Evolutionary conservation across 2,888 invertebrate genomes (phyloP).

Genomic region (Nephrotoma appendiculata): DNA sequence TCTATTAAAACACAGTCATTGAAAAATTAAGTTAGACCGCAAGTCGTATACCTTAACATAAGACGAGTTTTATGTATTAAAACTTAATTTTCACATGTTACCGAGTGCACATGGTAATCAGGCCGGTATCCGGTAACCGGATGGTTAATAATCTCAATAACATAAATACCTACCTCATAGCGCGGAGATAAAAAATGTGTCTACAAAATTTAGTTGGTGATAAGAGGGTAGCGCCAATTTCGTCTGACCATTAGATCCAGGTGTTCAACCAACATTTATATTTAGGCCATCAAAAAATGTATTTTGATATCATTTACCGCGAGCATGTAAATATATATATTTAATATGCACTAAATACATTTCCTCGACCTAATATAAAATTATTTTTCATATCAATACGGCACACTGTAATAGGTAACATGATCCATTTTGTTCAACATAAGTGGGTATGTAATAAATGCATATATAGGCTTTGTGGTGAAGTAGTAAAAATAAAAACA

Average conservation of each 20-base stretch:
- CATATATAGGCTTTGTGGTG: not conserved
- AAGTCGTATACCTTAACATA: too few species aligned
- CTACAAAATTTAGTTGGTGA: not conserved
- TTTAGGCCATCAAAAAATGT: not conserved
- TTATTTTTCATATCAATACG: not conserved
- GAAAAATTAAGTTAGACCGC: too few species aligned
- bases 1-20: too few species aligned
- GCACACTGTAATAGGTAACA: not conserved
- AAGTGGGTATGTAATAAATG: not conserved
- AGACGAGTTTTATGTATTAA: not conserved
- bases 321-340: too few species aligned
- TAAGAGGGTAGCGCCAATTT: not conserved
- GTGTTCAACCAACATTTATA: not conserved
- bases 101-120: too few species aligned
- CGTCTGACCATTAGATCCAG: not conserved
- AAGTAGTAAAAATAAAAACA: not conserved
- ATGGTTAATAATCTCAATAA: too few species aligned
- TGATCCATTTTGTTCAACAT: not conserved
- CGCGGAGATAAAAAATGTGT: not conserved
- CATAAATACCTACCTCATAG: not conserved
- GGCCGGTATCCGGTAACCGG: too few species aligned
- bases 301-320: not conserved
- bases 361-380: not conserved
- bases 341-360: not conserved
- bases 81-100: not conserved